Percentiles rank a stretch among this genome's conserved stretches.
Conservation (phyloP, 2,888 invertebrate species). For the Apocheima hispidaria region DNA sequence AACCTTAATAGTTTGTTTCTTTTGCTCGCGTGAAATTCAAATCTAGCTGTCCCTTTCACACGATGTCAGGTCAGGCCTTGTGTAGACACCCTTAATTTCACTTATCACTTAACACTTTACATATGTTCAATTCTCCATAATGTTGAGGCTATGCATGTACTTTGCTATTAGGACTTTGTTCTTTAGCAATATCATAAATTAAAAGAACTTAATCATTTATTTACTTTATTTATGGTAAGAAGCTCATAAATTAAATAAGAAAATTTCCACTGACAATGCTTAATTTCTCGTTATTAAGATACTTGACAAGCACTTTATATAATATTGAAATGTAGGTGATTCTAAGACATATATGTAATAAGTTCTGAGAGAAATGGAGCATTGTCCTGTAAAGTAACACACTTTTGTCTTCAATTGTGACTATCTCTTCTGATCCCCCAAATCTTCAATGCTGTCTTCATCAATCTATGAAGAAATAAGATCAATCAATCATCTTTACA, state of each 20-base stretch:
- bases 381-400: constrained; percentile 44
- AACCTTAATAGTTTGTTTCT: too few relatives aligned
- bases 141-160: too few relatives aligned
- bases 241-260: constrained; percentile 55
- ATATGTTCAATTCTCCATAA: too few relatives aligned
- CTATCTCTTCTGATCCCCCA: constrained; percentile 97
- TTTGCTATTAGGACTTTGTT: too few relatives aligned
- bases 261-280: constrained; percentile 50
- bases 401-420: constrained; percentile 45
- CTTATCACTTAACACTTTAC: too few relatives aligned
- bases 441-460: constrained; percentile 96
- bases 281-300: constrained; percentile 58
- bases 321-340: background rate
- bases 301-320: constrained; percentile 9
- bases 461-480: constrained; percentile 82
- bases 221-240: constrained; percentile 45
- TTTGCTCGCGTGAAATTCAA: too few relatives aligned
- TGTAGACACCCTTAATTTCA: too few relatives aligned
- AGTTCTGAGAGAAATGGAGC: constrained; percentile 49
- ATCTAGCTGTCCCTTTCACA: too few relatives aligned
- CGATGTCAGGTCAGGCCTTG: too few relatives aligned
- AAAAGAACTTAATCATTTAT: constrained; percentile 17
- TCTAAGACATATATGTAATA: constrained; percentile 3
- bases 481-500: constrained; percentile 31
- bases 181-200: background rate